Conservation (phyloP, 2,797 vertebrate genomes). For the Pyrocephalus nanus region DNA sequence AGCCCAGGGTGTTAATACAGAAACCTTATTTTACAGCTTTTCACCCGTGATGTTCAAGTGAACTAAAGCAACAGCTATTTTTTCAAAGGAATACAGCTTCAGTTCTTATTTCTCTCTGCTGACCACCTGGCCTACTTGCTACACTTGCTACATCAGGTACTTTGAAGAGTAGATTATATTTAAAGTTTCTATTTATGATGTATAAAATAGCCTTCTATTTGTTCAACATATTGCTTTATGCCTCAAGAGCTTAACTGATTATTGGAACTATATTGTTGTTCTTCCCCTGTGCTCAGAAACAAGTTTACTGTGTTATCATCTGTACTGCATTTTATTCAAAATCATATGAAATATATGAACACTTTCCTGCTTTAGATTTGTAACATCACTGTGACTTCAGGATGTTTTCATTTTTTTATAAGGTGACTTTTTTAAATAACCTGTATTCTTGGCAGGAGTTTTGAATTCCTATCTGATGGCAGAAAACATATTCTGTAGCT, state of each 20-base stretch:
- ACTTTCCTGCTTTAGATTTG: neutral
- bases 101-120: neutral
- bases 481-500: neutral
- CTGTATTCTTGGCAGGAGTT: neutral
- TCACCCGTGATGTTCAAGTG: neutral
- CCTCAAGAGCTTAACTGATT: neutral
- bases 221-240: neutral
- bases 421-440: neutral
- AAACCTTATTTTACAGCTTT: slow-evolving; percentile 2
- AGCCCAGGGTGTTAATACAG: neutral
- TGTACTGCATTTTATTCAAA: neutral
- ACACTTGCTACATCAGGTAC: neutral
- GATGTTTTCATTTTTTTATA: neutral
- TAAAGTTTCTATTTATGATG: neutral
- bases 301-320: neutral
- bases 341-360: neutral
- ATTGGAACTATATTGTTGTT: neutral
- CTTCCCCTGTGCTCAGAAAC: neutral
- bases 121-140: neutral
- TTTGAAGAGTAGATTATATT: neutral
- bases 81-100: neutral
- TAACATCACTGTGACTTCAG: neutral
- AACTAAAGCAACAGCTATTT: neutral
- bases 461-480: neutral
- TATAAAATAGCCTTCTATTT: neutral